Base-by-base conservation (phyloP, 2,888 invertebrate genomes). In the Trichogramma dendrolimi region DNA sequence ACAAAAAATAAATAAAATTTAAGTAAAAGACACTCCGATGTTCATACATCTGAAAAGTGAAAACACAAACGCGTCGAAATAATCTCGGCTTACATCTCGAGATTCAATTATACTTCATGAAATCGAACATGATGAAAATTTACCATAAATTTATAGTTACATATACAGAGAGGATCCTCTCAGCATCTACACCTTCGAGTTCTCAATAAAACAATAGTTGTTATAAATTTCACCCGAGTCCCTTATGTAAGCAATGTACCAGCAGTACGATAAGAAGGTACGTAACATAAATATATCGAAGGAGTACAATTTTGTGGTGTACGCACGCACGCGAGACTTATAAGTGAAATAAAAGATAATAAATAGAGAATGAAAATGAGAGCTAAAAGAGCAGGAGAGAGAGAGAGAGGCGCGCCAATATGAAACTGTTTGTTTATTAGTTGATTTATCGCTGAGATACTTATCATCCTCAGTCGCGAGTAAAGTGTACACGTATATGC, bases 391-490 rank as follows among this genome's bases (percentile, higher is more conserved):
- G 50, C 1, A 51, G 27, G 47, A 8, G 59, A 11, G 60, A 60
- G 48, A 39, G 61, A 61, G 49, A 6, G 54, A 58, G 58, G 57
- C 63, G 65, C 63, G 67, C 66, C 71, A 68, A 70, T 71, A 71
- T 71, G 27, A 72, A 75, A 73, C 73, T 76, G 76, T 76, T 76
- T 76, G 74, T 76, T 76, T 74, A 27, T 27, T 27, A 74, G 71
- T 73, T 75, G 76, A 76, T 76, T 73, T 74, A 76, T 76, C 72
- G 73, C 70, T 68, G 66, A 71, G 76, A 76, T 76, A 74, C 74
- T 76, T 76, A 75, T 76, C 76, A 76, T 74, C 75, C 74, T 73
- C 71, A 74, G 55, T 39, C 40, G 43, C 38, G 27, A 43, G 43
- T 10, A n/a, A 72, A 70, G 69, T 68, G 70, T 55, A 8, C 39